Conservation (phyloP, 2,797 vertebrate species). For the Loris lydekkerianus region DNA sequence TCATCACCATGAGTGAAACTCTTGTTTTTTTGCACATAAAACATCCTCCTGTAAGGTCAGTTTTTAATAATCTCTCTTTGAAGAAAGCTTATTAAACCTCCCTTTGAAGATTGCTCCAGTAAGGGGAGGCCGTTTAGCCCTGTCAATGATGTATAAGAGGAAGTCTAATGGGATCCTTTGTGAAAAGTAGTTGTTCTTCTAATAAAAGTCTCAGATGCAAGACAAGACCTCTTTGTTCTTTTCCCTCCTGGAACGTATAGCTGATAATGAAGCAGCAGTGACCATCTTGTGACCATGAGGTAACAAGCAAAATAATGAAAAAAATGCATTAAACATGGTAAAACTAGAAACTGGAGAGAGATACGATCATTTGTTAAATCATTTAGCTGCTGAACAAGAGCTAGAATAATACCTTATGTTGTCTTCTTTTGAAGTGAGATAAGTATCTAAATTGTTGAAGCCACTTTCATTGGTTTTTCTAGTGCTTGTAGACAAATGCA, state of each 20-base stretch:
- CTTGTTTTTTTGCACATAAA: not conserved
- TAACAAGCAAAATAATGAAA: not conserved
- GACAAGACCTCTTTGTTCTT: not conserved
- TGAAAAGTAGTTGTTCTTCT: not conserved
- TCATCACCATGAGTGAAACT: not conserved
- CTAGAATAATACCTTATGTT: not conserved
- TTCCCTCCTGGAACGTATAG: not conserved
- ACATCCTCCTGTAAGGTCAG: not conserved
- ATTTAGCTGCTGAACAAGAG: not conserved
- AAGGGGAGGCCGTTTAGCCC: not conserved
- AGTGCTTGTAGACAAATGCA: not conserved
- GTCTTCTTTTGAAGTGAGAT: not conserved
- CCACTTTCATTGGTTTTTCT: not conserved
- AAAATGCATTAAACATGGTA: not conserved
- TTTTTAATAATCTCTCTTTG: not conserved
- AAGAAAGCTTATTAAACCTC: too few relatives aligned
- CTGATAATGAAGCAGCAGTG: not conserved
- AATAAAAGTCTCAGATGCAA: not conserved
- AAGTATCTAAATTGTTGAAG: conserved; percentile 30
- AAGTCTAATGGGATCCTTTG: not conserved
- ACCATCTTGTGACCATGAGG: not conserved
- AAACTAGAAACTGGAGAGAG: conserved; percentile 3
- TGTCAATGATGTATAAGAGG: not conserved
- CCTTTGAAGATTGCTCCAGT: not conserved
- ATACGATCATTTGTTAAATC: not conserved